These are phyloP conservation scores for Synanthedon andrenaeformis DNA, from an alignment of 2,888 invertebrate species.

Conservation along the genomic window DNA sequence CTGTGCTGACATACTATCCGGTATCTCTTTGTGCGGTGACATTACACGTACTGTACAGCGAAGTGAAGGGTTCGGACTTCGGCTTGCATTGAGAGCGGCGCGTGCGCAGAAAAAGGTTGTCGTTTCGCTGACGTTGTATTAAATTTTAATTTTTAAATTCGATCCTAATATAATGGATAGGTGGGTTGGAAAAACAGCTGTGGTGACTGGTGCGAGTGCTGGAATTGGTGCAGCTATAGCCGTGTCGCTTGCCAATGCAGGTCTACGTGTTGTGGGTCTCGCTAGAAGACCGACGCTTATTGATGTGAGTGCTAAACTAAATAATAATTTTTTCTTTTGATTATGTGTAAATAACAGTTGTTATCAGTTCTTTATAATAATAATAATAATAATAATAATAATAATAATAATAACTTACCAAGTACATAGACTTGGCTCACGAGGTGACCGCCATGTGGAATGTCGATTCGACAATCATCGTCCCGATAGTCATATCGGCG, in stretches of 20 bases:
- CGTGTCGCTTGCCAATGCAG: slow-evolving; percentile 33
- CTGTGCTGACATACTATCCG: neutral
- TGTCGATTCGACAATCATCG: no score
- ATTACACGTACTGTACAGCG: neutral
- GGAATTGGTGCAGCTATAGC: slow-evolving; percentile 50
- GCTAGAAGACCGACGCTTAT: slow-evolving; percentile 22
- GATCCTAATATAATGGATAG: slow-evolving; percentile 27
- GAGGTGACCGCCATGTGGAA: no score
- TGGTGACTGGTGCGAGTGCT: slow-evolving; percentile 55
- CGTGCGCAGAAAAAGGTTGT: neutral
- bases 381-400: no score
- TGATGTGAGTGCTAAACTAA: slow-evolving; percentile 15
- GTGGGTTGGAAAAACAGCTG: slow-evolving; percentile 47
- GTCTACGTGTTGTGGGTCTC: slow-evolving; percentile 32
- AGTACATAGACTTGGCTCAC: no score
- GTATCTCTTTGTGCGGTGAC: neutral
- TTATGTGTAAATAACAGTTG: no score
- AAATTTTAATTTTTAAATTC: no score
- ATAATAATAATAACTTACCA: no score
- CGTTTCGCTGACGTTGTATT: neutral
- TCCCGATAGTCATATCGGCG: no score
- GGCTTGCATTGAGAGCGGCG: neutral
- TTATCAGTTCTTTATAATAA: no score
- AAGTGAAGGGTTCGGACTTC: neutral
- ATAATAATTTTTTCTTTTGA: no score